phyloP scores from a whole-genome alignment of 2,888 invertebrate species.

The Amblyjoppa fuscipennis region DNA sequence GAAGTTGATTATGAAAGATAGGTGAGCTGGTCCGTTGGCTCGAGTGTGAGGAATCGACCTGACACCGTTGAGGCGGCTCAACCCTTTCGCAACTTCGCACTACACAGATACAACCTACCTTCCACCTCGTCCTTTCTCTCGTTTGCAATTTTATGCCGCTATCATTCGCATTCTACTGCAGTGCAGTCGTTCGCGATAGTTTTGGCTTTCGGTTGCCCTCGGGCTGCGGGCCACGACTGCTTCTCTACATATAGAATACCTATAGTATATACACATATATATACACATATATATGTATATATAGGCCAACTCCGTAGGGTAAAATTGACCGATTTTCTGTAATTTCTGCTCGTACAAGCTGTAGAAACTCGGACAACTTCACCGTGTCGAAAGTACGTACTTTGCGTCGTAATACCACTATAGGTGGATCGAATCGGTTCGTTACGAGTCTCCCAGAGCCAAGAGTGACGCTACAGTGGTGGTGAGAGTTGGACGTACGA shows the following conservation, averaged over 20 bases:
- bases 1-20: conserved; percentile 4
- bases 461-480: conserved; percentile 54
- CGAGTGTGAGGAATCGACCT: neutral
- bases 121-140: conserved; percentile 37
- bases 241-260: conserved; percentile 3
- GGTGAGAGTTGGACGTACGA: conserved; percentile 48
- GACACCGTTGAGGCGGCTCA: conserved; percentile 26
- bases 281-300: neutral
- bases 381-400: neutral
- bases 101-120: neutral
- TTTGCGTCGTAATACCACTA: neutral
- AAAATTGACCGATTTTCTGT: conserved; percentile 17
- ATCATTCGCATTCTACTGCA: conserved; percentile 72
- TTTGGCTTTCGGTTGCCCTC: conserved; percentile 61
- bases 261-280: conserved; percentile 6
- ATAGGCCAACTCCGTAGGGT: neutral
- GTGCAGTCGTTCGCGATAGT: conserved; percentile 68
- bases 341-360: neutral
- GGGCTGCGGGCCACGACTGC: conserved; percentile 41
- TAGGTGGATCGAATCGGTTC: conserved; percentile 51
- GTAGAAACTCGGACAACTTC: conserved; percentile 19
- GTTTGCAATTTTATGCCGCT: conserved; percentile 69
- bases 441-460: conserved; percentile 54
- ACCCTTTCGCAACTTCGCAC: conserved; percentile 25
- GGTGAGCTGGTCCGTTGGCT: neutral